Conservation (phyloP, 2,113 vertebrate species). For the Oncorhynchus gorbuscha region DNA sequence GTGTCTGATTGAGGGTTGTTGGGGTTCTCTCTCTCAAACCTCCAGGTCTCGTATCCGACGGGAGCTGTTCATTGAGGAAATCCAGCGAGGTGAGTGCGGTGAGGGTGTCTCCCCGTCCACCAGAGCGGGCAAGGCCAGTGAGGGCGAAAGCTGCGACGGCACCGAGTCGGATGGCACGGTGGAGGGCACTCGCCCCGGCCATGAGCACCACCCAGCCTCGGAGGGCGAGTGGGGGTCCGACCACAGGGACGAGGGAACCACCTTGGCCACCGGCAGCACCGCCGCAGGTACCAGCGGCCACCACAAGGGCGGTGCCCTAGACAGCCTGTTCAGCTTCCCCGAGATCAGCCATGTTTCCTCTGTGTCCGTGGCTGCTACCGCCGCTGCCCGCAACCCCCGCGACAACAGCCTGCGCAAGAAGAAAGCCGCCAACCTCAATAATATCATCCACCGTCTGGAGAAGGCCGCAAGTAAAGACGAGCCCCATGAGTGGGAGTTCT, state of each 20-base stretch:
- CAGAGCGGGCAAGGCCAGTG: constrained; percentile 73
- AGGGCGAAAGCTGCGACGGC: constrained; percentile 89
- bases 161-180: constrained; percentile 79
- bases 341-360: constrained; percentile 56
- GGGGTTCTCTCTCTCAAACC: not conserved
- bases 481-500: constrained; percentile 90
- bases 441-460: constrained; percentile 91
- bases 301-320: constrained; percentile 70
- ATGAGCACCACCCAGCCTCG: constrained; percentile 73
- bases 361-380: constrained; percentile 45
- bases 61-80: constrained; percentile 89
- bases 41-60: constrained; percentile 87
- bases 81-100: constrained; percentile 81
- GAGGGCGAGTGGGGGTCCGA: constrained; percentile 69
- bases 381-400: constrained; percentile 75
- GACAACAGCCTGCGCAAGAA: constrained; percentile 87
- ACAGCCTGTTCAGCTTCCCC: constrained; percentile 81
- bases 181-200: constrained; percentile 56
- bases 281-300: constrained; percentile 79
- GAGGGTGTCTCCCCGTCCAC: constrained; percentile 81
- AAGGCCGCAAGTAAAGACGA: constrained; percentile 88
- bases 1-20: not conserved
- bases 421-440: constrained; percentile 93
- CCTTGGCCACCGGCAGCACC: constrained; percentile 67
- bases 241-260: constrained; percentile 70